Evolutionary conservation across 2,888 invertebrate genomes (phyloP), one percentile per base, ranked within the genome.

Genomic region (Erannis defoliaria): DNA sequence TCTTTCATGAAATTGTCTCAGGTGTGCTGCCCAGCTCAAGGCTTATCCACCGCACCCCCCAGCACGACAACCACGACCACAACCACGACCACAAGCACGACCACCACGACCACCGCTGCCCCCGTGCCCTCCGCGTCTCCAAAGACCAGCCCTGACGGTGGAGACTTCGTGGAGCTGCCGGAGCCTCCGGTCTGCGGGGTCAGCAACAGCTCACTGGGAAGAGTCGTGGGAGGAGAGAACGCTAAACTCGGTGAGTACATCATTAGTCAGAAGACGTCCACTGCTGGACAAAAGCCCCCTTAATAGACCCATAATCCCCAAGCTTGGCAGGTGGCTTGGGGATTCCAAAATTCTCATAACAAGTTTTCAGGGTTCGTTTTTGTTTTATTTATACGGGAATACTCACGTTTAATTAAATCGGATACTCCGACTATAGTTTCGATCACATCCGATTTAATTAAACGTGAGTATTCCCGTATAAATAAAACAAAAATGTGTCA

Each of bases 181-280:
- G 89, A 72, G 78, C 95, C 90, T 0, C 91, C 91, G 0, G 82
- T 94, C 0, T 97, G 97, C 71, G 97, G 97, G 0, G 75, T 86
- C 51, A 94, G 94, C 40, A 94, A 94, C 65, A 88, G 88, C 0
- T 77, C 93, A 0, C 93, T 94, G 72, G 89, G 90, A 31, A 94
- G 95, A 70, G 94, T 97, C 1, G 96, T 97, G 0, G 96, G 96
- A 5, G 97, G 97, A 0, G 83, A 93, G 0, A 93, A 94, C 8
- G 95, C 96, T 5, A 88, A 93, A 50, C 85, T 95, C 63, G 95
- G 96, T 95, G 81, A 86, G 82, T 42, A 19, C 16, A 16, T n/a
- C n/a, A n/a, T n/a, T n/a, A n/a, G n/a, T n/a, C n/a, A n/a, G n/a
- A n/a, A n/a, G n/a, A n/a, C n/a, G n/a, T n/a, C n/a, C n/a, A n/a